These are phyloP conservation scores for Columba janthina DNA, from an alignment of 2,113 vertebrate species.

Conservation along the genomic window DNA sequence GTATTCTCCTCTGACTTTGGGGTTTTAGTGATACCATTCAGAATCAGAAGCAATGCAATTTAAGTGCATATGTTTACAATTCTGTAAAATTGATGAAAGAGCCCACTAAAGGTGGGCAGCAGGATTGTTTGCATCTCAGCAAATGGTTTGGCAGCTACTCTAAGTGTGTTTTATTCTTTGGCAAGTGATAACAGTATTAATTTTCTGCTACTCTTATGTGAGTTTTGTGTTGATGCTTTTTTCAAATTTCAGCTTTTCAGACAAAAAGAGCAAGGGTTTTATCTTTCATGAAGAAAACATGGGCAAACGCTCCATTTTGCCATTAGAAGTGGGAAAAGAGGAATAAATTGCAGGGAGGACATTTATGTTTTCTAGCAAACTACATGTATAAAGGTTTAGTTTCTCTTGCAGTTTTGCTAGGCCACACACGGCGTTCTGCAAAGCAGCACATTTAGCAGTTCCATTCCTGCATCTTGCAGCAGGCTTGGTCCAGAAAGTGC, in stretches of 20 bases:
- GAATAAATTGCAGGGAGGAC: not conserved
- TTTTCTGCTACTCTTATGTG: not conserved
- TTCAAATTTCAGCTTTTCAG: not conserved
- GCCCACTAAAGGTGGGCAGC: not conserved
- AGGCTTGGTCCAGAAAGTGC: not conserved
- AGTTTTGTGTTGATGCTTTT: not conserved
- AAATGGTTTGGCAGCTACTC: not conserved
- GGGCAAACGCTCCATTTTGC: not conserved
- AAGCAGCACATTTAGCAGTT: not conserved
- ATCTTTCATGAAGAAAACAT: not conserved
- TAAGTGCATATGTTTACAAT: not conserved
- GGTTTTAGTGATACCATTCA: not conserved
- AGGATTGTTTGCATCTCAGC: not conserved
- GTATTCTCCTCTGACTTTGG: not conserved
- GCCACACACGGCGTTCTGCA: accelerated
- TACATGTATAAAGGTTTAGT: not conserved
- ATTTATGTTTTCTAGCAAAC: not conserved
- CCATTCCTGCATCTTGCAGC: not conserved
- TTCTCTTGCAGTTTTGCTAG: not conserved
- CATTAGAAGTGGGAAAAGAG: not conserved
- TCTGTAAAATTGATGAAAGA: not conserved
- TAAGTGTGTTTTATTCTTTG: not conserved
- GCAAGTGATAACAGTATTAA: not conserved
- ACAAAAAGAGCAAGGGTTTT: not conserved
- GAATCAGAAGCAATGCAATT: not conserved